phyloP scores from a whole-genome alignment of 2,797 vertebrate genomes.

The Cynodonichthys magdalenae region DNA sequence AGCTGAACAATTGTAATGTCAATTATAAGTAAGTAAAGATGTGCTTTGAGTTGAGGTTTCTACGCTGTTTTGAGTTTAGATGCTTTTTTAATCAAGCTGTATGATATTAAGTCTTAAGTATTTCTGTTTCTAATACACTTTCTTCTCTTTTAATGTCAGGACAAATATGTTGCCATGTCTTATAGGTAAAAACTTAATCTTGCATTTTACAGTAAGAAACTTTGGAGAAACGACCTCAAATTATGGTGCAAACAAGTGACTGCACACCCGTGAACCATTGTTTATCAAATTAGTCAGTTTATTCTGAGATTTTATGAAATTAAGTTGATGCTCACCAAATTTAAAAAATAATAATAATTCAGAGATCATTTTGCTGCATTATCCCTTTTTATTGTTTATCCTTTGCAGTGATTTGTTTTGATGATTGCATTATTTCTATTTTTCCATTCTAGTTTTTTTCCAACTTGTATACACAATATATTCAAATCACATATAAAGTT shows the following conservation, averaged over 20 bases:
- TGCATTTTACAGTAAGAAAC: conserved; percentile 1
- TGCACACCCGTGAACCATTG: neutral
- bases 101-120: neutral
- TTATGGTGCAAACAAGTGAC: neutral
- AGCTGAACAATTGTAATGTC: conserved; percentile 16
- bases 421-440: too few species aligned
- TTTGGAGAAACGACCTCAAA: neutral
- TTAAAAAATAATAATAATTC: too few species aligned
- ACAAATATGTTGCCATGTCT: neutral
- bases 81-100: too few species aligned
- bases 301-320: neutral
- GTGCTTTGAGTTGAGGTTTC: too few species aligned
- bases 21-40: conserved; percentile 15
- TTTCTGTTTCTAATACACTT: neutral
- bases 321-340: neutral
- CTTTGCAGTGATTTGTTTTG: too few species aligned
- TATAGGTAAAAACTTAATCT: neutral
- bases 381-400: too few species aligned
- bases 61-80: too few species aligned
- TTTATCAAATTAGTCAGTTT: neutral
- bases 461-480: too few species aligned
- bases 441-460: too few species aligned
- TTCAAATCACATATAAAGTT: neutral
- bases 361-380: too few species aligned
- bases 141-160: neutral